Evolutionary conservation across 2,888 invertebrate genomes (phyloP), one percentile per base, ranked within the genome.

Genomic region (Caenorhabditis imperialis): DNA sequence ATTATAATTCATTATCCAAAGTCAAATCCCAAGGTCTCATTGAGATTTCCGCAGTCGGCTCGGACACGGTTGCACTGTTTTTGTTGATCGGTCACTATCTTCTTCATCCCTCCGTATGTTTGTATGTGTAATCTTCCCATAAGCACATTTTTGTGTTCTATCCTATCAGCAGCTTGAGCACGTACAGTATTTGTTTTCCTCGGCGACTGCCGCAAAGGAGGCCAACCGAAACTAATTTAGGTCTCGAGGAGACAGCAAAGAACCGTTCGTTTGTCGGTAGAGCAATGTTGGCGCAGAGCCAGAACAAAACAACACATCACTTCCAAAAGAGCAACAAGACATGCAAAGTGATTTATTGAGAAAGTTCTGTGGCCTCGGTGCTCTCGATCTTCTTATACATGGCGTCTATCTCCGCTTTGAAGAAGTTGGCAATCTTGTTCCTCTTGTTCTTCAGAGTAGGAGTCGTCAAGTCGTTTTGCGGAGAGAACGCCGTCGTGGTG

Each of bases 391-490:
- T 60, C 45, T 53, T 40, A 27, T 62, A 76, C 71, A 76, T 72
- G 0, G 14, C 55, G 6, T 60, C 67, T 33, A 76, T 71, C 10
- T 71, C 57, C 33, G 40, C 10, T 20, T 50, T 61, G 42, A 55
- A 71, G 33, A 50, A 50, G 20, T 61, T 33, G 8, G 71, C 65
- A 16, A 76, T 23, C 2, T 55, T 37, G 12, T 53, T 50, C 37
- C 74, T 44, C 33, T 65, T 65, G 44, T 62, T 75, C 50, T 75
- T 75, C 62, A 62, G 18, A n/a, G 74, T 75, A n/a, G 74, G 74
- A 6, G 74, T 75, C 14, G 61, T 62, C 42, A 75, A 45, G 8
- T 53, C 62, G 51, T 75, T 63, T 8, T 62, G 47, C 4, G 45
- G 33, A 6, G 69, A 54, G 45, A 75, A 75, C 1, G 51, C 37